These are phyloP conservation scores for Mallotus villosus DNA, from an alignment of 2,797 vertebrate genomes.

Conservation along the genomic window DNA sequence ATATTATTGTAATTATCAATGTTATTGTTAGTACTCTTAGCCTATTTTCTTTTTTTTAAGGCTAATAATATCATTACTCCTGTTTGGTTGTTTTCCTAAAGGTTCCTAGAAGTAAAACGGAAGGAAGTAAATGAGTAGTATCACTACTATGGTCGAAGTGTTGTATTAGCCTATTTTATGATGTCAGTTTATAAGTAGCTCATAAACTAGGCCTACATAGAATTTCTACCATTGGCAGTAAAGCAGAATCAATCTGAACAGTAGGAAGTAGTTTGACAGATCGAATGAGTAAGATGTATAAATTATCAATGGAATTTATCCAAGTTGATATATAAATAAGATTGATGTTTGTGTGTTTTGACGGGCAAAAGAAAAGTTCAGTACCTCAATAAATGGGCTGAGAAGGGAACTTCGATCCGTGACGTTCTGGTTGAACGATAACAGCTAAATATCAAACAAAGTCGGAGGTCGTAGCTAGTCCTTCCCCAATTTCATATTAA, in stretches of 20 bases:
- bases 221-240: too few species aligned
- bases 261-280: too few species aligned
- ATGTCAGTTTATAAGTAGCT: background rate
- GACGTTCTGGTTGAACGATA: constrained; percentile 14
- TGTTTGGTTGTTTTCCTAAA: background rate
- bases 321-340: too few species aligned
- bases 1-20: background rate
- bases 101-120: background rate
- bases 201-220: too few species aligned
- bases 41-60: background rate
- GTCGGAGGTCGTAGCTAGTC: too few species aligned
- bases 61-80: background rate
- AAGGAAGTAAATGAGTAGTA: too few species aligned
- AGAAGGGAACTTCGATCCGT: constrained; percentile 3
- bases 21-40: background rate
- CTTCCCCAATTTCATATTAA: too few species aligned
- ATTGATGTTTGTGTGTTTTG: background rate
- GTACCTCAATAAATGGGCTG: background rate
- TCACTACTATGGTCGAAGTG: background rate
- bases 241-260: too few species aligned
- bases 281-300: background rate
- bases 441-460: background rate
- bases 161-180: background rate
- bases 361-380: background rate
- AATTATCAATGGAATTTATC: too few species aligned